These are phyloP conservation scores for Dreissena rostriformis DNA, from an alignment of 1,140 invertebrate species.

Conservation along the genomic window DNA sequence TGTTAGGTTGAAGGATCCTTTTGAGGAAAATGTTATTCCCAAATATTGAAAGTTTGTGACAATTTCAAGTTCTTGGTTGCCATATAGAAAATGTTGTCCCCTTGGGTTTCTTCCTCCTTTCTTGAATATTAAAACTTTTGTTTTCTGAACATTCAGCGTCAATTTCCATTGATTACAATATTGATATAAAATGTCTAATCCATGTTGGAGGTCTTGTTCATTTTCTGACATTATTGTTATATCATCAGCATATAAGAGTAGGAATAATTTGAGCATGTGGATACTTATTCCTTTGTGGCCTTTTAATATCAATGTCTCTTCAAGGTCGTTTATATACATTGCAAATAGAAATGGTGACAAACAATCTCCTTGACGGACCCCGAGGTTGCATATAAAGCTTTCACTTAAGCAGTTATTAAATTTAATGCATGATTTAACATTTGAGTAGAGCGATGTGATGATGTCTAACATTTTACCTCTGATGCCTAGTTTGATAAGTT, in stretches of 20 bases:
- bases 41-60: too few relatives aligned
- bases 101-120: too few relatives aligned
- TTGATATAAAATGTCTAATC: neutral
- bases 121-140: too few relatives aligned
- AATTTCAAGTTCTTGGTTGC: too few relatives aligned
- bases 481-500: conserved; percentile 14
- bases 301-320: conserved; percentile 39
- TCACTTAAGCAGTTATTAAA: conserved; percentile 20
- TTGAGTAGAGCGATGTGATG: conserved; percentile 1
- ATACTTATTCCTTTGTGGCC: conserved; percentile 13
- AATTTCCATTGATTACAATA: neutral
- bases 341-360: conserved; percentile 40
- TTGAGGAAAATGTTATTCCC: too few relatives aligned
- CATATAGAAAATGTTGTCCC: too few relatives aligned
- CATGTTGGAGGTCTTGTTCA: neutral
- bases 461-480: conserved; percentile 31
- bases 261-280: conserved; percentile 35
- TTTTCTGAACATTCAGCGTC: too few relatives aligned
- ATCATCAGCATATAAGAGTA: conserved; percentile 36
- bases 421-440: conserved; percentile 29
- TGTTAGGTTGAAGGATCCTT: too few relatives aligned
- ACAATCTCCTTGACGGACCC: conserved; percentile 33
- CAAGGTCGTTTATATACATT: conserved; percentile 43
- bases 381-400: conserved; percentile 3
- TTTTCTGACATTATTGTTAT: conserved; percentile 3